Evolutionary conservation across 2,888 invertebrate genomes (phyloP), one percentile per base, ranked within the genome.

Genomic region (Yponomeuta sedellus): DNA sequence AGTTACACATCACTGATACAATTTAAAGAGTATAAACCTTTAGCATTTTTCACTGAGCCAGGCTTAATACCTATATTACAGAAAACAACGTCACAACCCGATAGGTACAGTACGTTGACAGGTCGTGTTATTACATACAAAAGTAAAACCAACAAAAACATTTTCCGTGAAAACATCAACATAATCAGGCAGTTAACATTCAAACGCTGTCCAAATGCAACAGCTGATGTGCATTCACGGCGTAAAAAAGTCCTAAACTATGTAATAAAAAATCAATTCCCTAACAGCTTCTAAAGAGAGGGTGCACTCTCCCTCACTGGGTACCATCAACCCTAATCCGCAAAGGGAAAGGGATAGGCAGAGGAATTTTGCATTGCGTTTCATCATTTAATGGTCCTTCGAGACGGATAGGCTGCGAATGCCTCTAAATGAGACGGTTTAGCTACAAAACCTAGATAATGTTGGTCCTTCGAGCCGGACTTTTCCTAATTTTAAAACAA

Each of bases 181-280:
- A 59, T 59, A 59, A 59, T 25, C 22, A 59, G 59, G 22, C 59
- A 11, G 59, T 59, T 59, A 10, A 1, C 8, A 20, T 59, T 12
- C 44, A 52, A 52, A 16, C 16, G 5, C 16, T 52, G 20, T 20
- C 22, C 59, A 25, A 22, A 20, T 19, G 59, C 62, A 39, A n/a
- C 62, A 16, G n/a, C 62, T 28, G 62, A 62, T 62, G 19, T 61
- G 39, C 34, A 62, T 62, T 25, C 34, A 39, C 16, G 19, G 52
- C 40, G 11, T 22, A 22, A 40, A 64, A 52, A 63, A 52, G 20
- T 40, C 10, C 12, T 20, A 62, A 28, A 19, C 22, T 12, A 12
- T 25, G 19, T 28, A 52, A 63, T 62, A 64, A 57, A 64, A 64
- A 66, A 66, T 66, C 66, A 63, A 66, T 66, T 63, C 25, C 59